phyloP scores from a whole-genome alignment of 35 echinoderm and acorn worm genomes.

The Chiridota heheva region DNA sequence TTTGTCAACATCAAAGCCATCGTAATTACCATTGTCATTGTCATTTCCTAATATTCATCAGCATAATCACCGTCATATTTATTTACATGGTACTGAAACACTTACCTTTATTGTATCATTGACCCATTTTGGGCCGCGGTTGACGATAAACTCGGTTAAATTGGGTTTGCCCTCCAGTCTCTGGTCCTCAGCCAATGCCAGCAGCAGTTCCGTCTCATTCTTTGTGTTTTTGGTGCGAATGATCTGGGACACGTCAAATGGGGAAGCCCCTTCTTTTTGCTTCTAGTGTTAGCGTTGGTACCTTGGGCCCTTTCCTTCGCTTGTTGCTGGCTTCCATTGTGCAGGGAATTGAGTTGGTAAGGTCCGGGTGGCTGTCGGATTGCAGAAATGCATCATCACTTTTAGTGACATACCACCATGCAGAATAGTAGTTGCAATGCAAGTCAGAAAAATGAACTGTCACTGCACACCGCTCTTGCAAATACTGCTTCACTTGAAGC shows the following conservation, averaged over 20 bases:
- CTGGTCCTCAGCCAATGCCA: constrained; percentile 37
- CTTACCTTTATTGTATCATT: constrained; percentile 13
- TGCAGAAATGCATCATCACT: not conserved
- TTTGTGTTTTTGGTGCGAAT: not conserved
- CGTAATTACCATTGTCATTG: no score
- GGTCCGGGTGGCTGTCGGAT: constrained; percentile 2
- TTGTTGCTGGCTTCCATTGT: not conserved
- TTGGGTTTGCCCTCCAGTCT: constrained; percentile 47
- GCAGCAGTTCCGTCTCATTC: constrained; percentile 9
- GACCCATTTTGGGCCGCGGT: constrained; percentile 16
- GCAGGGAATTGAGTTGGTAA: not conserved
- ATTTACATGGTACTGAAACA: no score
- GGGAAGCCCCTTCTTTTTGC: not conserved
- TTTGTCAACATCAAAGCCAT: no score
- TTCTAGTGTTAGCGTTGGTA: not conserved
- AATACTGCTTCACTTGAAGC: not conserved
- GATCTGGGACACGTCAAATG: constrained; percentile 43
- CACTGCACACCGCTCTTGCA: not conserved
- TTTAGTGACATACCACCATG: constrained; percentile 46
- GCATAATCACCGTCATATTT: no score
- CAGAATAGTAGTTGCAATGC: constrained; percentile 51
- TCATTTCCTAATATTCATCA: no score
- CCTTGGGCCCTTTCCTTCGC: not conserved
- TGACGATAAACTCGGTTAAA: constrained; percentile 44
- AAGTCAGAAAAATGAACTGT: constrained; percentile 32